Evolutionary conservation across 2,113 vertebrate genomes (phyloP), one percentile per base, ranked within the genome.

Genomic region (Geococcyx californianus): DNA sequence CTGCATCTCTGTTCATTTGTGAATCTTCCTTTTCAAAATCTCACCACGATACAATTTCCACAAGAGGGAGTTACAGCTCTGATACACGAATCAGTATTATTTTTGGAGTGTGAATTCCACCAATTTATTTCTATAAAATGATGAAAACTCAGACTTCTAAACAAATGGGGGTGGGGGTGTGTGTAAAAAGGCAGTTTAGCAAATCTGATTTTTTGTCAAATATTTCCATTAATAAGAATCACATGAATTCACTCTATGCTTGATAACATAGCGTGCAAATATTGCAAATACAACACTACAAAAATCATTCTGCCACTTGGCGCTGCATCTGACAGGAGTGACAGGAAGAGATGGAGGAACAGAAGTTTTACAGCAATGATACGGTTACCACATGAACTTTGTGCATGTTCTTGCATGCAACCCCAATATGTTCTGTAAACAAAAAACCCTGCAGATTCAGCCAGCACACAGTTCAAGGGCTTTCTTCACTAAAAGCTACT

Each of bases 41-140:
- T 56, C n/a, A 44, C 40, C 16, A 42, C 38, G 11, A 49, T 64
- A 25, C 7, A 66, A 45, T 67, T 56, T 69, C 96, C 93, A 89
- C 82, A 92, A 88, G 93, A 86, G 84, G 60, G 85, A 84, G 79
- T 40, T 42, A 90, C 67, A 90, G 72, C 66, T 70, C 85, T 54
- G 52, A 16, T 15, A 76, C 23, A 29, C 7, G 59, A 21, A 78
- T 4, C 29, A 36, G 11, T 38, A n/a, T 10, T 17, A 28, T 21
- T 49, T 72, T 69, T 51, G 31, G 10, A 31, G 23, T 10, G 15
- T 18, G 18, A 87, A 92, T 73, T 36, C 15, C 19, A 85, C 10
- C 2, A 6, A 16, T 3, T 84, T 72, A 64, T 36, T 49, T 56
- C 33, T 54, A 3, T 4, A 4, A 79, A 29, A 44, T 29, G 13